These are phyloP conservation scores for Sebastes steindachneri DNA, from an alignment of 2,797 vertebrate species.

Conservation along the genomic window DNA sequence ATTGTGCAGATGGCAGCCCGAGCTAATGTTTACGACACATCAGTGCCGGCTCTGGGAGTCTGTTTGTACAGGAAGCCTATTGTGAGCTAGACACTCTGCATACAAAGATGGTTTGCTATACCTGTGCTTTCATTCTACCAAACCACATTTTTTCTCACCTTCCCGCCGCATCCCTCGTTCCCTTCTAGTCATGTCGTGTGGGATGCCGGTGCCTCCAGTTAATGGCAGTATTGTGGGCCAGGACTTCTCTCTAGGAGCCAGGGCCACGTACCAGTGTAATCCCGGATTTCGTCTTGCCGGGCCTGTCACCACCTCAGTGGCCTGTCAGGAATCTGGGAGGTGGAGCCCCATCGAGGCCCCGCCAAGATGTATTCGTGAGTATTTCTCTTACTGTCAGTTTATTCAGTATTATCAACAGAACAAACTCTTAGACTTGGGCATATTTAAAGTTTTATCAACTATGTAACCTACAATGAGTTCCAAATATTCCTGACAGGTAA, in stretches of 20 bases:
- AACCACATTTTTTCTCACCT: background rate
- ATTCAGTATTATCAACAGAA: background rate
- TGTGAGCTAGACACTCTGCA: slow-evolving; percentile 30
- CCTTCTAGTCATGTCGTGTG: slow-evolving; percentile 91
- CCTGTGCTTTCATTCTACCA: background rate
- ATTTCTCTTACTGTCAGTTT: background rate
- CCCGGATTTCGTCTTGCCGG: slow-evolving; percentile 90
- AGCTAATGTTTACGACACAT: slow-evolving; percentile 67
- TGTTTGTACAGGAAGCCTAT: slow-evolving; percentile 44
- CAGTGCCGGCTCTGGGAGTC: slow-evolving; percentile 21
- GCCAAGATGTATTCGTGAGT: slow-evolving; percentile 91
- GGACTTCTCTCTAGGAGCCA: slow-evolving; percentile 93
- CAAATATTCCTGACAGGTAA: background rate
- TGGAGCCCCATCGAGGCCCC: slow-evolving; percentile 92
- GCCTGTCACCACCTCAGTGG: slow-evolving; percentile 78
- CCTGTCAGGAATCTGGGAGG: slow-evolving; percentile 91
- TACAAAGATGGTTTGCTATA: slow-evolving; percentile 29
- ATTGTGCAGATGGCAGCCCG: slow-evolving; percentile 51
- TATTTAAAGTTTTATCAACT: background rate
- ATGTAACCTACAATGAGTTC: background rate
- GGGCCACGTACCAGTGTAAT: slow-evolving; percentile 90
- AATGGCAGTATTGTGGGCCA: slow-evolving; percentile 93
- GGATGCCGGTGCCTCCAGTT: slow-evolving; percentile 89
- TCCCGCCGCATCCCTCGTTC: background rate
- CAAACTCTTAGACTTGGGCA: background rate